Conservation (phyloP, 1,140 invertebrate genomes). For the Trissolcus basalis region DNA sequence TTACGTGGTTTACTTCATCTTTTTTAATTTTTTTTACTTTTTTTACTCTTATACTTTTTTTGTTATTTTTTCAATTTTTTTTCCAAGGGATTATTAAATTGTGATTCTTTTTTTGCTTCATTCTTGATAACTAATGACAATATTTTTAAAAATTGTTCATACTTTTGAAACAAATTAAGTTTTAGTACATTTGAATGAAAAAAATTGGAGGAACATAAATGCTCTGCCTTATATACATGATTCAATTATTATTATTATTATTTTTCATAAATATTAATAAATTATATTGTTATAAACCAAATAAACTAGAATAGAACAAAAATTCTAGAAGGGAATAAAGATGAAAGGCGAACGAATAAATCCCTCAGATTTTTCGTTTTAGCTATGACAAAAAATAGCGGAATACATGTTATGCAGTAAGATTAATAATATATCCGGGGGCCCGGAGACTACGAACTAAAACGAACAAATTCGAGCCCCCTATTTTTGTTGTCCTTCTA, state of each 20-base stretch:
- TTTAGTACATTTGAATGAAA: too few relatives aligned
- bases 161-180: too few relatives aligned
- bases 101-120: slow-evolving; percentile 12
- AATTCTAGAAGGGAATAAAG: slow-evolving; percentile 38
- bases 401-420: slow-evolving; percentile 59
- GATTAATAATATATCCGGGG: slow-evolving; percentile 73
- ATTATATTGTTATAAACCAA: slow-evolving; percentile 17
- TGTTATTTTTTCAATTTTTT: slow-evolving; percentile 33
- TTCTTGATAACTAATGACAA: too few relatives aligned
- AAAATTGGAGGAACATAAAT: too few relatives aligned
- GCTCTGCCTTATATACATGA: too few relatives aligned
- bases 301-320: slow-evolving; percentile 45
- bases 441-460: slow-evolving; percentile 19
- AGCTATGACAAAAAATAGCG: slow-evolving; percentile 67
- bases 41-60: slow-evolving; percentile 19
- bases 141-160: too few relatives aligned
- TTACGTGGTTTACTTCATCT: slow-evolving; percentile 45
- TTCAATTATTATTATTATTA: too few relatives aligned
- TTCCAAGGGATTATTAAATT: slow-evolving; percentile 31
- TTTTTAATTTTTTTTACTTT: slow-evolving; percentile 52
- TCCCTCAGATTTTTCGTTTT: slow-evolving; percentile 56
- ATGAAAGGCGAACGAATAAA: slow-evolving; percentile 27
- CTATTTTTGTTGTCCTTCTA: neutral
- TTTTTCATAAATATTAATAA: too few relatives aligned
- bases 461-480: neutral